Base-by-base conservation (phyloP, 1,140 invertebrate genomes). In the Cherax destructor region DNA sequence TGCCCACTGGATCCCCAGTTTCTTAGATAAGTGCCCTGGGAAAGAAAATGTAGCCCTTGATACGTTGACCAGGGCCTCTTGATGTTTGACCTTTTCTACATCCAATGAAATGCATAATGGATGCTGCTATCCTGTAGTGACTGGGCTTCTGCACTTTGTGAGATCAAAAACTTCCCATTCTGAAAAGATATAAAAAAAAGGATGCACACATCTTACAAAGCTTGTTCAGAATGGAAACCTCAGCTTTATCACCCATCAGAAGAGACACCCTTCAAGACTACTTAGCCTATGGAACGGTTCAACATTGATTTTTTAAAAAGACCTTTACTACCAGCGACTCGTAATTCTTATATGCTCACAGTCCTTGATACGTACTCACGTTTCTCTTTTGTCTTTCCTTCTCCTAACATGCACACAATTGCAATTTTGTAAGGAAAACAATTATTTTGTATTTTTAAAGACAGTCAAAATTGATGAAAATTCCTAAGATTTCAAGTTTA, bases 21-120 rank as follows among this genome's bases (percentile, higher is more conserved):
- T 52, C 30, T 61, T n/a, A 21, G 16, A 21, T 21, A 65, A 16
- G 52, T 24, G 61, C 50, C 52, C 4, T 65, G 94, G 93, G 18
- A 74, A 50, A 76, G 69, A 93, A 50, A 94, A 94, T 65, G 88
- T 84, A 6, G 50, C 92, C 61, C 93, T 93, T 76, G 94, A 94
- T 88, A 78, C 83, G 30, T 88, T 94, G 49, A 92, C 92, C 21
- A 61, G 72, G 30, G 6, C 65, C 9, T 87, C 3, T 13, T 65
- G 30, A 7, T 7, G 61, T 61, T 50, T 11, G 16, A 61, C 13
- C 10, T n/a, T 50, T 21, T 30, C n/a, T 13, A 4, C 13, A 85
- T 50, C 74, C 65, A n/a, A 65, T 21, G 50, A 49, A 24, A 61
- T 52, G 41, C 4, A 3, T 13, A 74, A n/a, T 52, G 49, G 16